Conservation (phyloP, 2,113 vertebrate species). For the Diadophis punctatus region DNA sequence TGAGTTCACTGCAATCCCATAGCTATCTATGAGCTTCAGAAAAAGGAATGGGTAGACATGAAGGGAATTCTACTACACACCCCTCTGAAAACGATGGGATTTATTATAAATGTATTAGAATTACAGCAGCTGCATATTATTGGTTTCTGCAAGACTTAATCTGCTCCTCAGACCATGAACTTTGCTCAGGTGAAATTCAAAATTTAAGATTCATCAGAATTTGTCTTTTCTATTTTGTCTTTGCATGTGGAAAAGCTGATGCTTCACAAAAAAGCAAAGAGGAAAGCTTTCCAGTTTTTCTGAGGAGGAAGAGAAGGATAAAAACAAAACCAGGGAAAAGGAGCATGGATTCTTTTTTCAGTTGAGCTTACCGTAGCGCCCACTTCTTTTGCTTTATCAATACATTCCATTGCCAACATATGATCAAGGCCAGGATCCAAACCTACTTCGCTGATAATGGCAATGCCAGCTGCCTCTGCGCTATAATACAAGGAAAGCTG, state of each 20-base stretch:
- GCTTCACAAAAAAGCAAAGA: not conserved
- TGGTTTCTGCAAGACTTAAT: not conserved
- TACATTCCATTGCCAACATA: constrained; percentile 96
- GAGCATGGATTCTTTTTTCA: not conserved
- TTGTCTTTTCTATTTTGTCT: not conserved
- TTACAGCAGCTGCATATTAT: not conserved
- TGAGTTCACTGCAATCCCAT: not conserved
- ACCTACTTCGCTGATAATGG: constrained; percentile 89
- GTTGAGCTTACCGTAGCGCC: constrained; percentile 82
- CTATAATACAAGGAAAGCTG: constrained; percentile 56
- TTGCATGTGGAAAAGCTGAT: not conserved
- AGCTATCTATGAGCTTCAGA: not conserved
- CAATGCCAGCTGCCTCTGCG: constrained; percentile 86
- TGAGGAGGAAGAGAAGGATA: not conserved
- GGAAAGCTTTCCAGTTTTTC: not conserved
- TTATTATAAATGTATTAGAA: not conserved
- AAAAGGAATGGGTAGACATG: not conserved
- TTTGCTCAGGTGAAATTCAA: not conserved
- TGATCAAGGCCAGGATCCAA: constrained; percentile 98
- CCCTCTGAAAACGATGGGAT: not conserved
- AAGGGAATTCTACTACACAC: not conserved
- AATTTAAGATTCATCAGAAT: not conserved
- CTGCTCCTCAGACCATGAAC: not conserved
- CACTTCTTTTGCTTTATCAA: constrained; percentile 88
- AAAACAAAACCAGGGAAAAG: accelerated